phyloP scores from a whole-genome alignment of 2,113 vertebrate species.

The Cyanoliseus patagonus region DNA sequence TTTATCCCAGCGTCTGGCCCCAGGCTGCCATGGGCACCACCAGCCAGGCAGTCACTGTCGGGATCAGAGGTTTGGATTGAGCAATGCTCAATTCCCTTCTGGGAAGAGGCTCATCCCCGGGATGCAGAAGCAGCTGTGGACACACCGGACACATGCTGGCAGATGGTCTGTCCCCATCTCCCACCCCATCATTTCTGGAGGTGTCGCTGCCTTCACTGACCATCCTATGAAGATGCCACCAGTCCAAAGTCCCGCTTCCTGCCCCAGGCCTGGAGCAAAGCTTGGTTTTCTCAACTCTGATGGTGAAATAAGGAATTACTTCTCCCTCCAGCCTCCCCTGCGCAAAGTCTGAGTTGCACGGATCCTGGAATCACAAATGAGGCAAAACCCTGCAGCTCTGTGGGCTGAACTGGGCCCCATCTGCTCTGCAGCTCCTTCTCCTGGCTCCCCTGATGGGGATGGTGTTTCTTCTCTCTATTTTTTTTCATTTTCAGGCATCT shows the following conservation, averaged over 20 bases:
- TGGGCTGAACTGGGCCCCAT: neutral
- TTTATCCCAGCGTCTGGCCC: neutral
- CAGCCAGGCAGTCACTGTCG: accelerated
- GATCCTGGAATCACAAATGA: neutral
- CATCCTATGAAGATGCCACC: neutral
- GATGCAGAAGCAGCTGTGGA: accelerated
- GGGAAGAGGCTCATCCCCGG: accelerated
- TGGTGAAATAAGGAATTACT: neutral
- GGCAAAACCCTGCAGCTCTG: neutral
- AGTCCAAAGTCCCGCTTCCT: neutral
- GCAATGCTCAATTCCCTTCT: neutral
- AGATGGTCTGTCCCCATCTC: neutral
- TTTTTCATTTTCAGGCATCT: neutral
- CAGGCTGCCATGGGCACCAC: accelerated
- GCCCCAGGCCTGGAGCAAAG: neutral
- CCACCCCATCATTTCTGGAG: neutral
- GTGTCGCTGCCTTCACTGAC: neutral
- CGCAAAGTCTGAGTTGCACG: neutral
- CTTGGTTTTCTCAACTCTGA: neutral
- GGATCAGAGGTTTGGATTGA: neutral
- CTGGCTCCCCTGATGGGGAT: neutral
- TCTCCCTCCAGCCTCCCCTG: neutral
- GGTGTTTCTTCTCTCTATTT: neutral
- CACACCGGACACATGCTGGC: accelerated
- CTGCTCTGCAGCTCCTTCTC: constrained; percentile 9